Base-by-base conservation (phyloP, 1,140 invertebrate genomes). In the Bombus terrestris region DNA sequence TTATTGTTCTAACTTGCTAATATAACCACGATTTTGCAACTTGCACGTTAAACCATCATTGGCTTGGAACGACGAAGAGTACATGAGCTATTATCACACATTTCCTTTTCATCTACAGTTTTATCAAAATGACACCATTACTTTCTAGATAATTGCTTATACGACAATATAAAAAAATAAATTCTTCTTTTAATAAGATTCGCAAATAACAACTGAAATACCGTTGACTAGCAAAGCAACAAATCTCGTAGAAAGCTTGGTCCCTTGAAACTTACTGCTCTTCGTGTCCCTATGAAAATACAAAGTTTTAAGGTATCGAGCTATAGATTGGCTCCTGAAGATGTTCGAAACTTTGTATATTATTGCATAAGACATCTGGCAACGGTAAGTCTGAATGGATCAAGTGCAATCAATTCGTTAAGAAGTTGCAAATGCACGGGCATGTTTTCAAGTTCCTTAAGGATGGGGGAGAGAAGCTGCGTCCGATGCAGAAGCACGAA, bases 391-490 rank as follows among this genome's bases (percentile, higher is more conserved):
- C 59, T 62, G 28, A 62, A 47, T 15, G n/a, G 15, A 41, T n/a
- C 6, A 37, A 62, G 72, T 25, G 9, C 13, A 47, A 76, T 76
- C 28, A 66, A 82, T 41, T 32, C 32, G 35, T 53, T n/a, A 83
- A 66, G 59, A 64, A 43, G 25, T 43, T 15, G 35, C 32, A 66
- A 12, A 15, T 9, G 25, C 12, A 22, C 41, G 35, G 18, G 25
- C n/a, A 64, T 43, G 59, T 57, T 81, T 57, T 18, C 64, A 64
- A 77, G 59, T 43, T 83, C 22, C 43, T 68, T n/a, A 15, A 25
- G 22, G 13, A 69, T 22, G 62, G 5, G 35, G 25, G 13, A 22
- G 12, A 28, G 66, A 62, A n/a, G 47, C 32, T 18, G 32, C 15
- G 47, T 76, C 37, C 81, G 35, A 77, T 22, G n/a, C 73, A 47